phyloP scores from a whole-genome alignment of 2,888 invertebrate genomes.

The Nephrocerus scutellatus region DNA sequence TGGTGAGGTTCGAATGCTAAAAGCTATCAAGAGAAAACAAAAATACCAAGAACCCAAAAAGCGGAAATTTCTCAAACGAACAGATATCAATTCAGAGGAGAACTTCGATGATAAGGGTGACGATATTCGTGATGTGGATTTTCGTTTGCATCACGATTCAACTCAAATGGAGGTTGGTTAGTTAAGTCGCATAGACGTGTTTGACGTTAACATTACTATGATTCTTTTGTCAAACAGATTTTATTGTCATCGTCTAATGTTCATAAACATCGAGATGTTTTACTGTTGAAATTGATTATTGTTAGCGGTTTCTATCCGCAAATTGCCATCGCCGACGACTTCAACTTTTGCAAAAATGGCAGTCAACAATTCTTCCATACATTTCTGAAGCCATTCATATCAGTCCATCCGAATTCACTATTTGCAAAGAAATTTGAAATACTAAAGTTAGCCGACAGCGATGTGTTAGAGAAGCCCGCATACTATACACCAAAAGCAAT shows the following conservation, averaged over 20 bases:
- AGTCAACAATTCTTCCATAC: conserved; percentile 80
- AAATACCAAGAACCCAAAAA: conserved; percentile 64
- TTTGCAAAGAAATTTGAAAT: conserved; percentile 77
- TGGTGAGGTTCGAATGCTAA: conserved; percentile 82
- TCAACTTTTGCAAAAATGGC: conserved; percentile 80
- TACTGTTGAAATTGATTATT: conserved; percentile 70
- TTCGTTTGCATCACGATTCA: conserved; percentile 71
- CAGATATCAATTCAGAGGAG: conserved; percentile 44
- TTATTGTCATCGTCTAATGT: conserved; percentile 59
- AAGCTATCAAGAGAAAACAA: conserved; percentile 69
- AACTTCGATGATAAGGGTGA: conserved; percentile 47
- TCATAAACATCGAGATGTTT: conserved; percentile 60
- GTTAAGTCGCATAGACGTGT: conserved; percentile 29
- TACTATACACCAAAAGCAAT: conserved; percentile 62
- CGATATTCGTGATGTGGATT: conserved; percentile 82
- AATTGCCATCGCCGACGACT: conserved; percentile 88
- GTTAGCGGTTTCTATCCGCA: conserved; percentile 94
- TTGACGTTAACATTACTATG: background rate
- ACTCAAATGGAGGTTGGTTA: conserved; percentile 58
- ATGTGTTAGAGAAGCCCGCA: conserved; percentile 58
- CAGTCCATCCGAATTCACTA: conserved; percentile 83
- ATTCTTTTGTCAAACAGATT: too few species aligned
- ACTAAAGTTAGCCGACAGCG: conserved; percentile 68
- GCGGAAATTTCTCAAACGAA: conserved; percentile 51
- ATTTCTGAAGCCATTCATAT: conserved; percentile 79